A percentile compares a stretch with the other conserved stretches of the same genome.
Evolutionary conservation across 2,888 invertebrate species (phyloP).

Genomic region (Julus scanicus): DNA sequence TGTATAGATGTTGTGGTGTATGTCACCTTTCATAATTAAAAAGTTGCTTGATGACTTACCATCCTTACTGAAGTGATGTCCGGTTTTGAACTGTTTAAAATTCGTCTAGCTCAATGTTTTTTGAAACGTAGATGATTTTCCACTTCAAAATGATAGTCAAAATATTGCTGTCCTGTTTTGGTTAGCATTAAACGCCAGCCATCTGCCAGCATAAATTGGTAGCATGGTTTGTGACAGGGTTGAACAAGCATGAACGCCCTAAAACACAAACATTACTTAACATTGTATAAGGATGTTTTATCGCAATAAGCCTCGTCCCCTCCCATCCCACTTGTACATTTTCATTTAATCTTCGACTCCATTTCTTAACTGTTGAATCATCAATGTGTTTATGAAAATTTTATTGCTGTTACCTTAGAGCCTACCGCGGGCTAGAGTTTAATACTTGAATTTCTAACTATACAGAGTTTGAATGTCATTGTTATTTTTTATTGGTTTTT

Average conservation of each 20-base stretch:
- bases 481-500: slow-evolving; percentile 46
- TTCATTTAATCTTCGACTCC: slow-evolving; percentile 44
- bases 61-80: no score
- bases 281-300: slow-evolving; percentile 43
- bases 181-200: neutral
- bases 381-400: slow-evolving; percentile 50
- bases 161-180: neutral
- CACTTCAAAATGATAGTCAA: neutral
- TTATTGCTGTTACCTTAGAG: slow-evolving; percentile 50
- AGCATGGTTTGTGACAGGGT: neutral
- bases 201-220: neutral
- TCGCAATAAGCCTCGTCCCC: slow-evolving; percentile 22
- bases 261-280: slow-evolving; percentile 14
- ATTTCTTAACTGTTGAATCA: slow-evolving; percentile 50
- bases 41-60: no score
- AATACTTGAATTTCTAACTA: slow-evolving; percentile 47
- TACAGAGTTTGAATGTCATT: slow-evolving; percentile 36
- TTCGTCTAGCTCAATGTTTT: neutral
- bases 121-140: neutral
- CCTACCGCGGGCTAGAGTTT: neutral
- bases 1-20: no score
- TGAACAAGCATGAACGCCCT: neutral
- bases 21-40: no score
- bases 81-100: no score
- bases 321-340: slow-evolving; percentile 44